Conservation (phyloP, 2,797 vertebrate species). For the Poeciliopsis gracilis region DNA sequence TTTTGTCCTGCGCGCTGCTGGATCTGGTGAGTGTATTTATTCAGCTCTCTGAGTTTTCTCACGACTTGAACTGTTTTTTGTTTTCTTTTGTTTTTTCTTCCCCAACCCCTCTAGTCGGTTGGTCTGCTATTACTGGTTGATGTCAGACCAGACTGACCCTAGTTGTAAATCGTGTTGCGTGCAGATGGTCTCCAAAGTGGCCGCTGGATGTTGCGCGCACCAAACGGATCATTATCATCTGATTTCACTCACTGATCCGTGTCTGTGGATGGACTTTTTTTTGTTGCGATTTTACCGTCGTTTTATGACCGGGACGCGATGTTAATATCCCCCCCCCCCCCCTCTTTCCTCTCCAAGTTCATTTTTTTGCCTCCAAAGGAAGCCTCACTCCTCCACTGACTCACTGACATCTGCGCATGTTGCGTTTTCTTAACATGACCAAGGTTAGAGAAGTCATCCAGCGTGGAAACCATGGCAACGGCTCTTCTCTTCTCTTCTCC, state of each 20-base stretch:
- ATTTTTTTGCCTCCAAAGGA: neutral
- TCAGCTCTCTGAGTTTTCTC: slow-evolving; percentile 22
- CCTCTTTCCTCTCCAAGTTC: neutral
- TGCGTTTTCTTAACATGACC: neutral
- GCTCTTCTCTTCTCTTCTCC: slow-evolving; percentile 18
- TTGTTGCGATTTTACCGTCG: neutral
- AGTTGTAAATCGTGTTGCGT: neutral
- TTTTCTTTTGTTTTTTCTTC: neutral
- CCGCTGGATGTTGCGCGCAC: slow-evolving; percentile 22
- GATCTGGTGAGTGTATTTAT: slow-evolving; percentile 62
- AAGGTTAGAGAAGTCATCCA: slow-evolving; percentile 25
- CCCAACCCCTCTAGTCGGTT: neutral
- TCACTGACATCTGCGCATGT: neutral
- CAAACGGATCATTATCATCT: neutral
- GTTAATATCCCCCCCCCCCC: neutral
- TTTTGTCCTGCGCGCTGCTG: slow-evolving; percentile 58
- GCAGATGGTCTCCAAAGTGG: neutral
- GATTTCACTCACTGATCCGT: neutral
- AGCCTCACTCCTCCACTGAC: neutral
- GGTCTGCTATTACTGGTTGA: neutral
- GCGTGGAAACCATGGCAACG: slow-evolving; percentile 63
- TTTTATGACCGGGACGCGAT: neutral
- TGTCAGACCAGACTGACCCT: neutral
- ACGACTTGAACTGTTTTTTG: slow-evolving; percentile 13
- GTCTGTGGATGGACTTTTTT: neutral